These are phyloP conservation scores for Spialia ferax DNA, from an alignment of 2,888 invertebrate genomes.

Conservation along the genomic window DNA sequence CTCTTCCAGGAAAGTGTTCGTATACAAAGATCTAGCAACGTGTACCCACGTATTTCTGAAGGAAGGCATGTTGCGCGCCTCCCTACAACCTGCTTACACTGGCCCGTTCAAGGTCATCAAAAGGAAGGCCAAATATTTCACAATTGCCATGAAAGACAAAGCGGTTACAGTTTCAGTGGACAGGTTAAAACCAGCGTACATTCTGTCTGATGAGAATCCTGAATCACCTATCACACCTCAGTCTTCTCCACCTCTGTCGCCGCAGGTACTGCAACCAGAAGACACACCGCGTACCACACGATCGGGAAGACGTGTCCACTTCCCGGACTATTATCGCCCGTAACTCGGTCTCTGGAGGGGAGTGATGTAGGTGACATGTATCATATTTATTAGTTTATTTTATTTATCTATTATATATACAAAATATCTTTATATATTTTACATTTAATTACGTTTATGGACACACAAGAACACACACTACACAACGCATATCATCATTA, in stretches of 20 bases:
- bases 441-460: background rate
- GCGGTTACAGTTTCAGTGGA: conserved; percentile 47
- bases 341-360: conserved; percentile 17
- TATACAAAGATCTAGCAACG: conserved; percentile 49
- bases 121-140: conserved; percentile 46
- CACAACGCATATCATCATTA: background rate
- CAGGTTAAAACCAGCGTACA: conserved; percentile 49
- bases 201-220: conserved; percentile 22
- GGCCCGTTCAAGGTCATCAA: conserved; percentile 49
- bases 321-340: conserved; percentile 14
- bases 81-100: conserved; percentile 50
- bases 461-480: background rate
- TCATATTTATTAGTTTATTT: background rate
- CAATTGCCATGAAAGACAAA: conserved; percentile 45
- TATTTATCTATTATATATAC: background rate
- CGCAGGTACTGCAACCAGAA: background rate
- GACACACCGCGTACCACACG: background rate
- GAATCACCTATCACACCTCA: background rate
- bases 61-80: conserved; percentile 46
- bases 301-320: conserved; percentile 9
- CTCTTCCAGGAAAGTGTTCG: conserved; percentile 46
- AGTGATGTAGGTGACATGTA: conserved; percentile 12
- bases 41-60: conserved; percentile 48
- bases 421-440: background rate
- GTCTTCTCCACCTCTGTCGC: background rate